These are phyloP conservation scores for Vanessa tameamea DNA, from an alignment of 1,140 invertebrate species.

Conservation along the genomic window DNA sequence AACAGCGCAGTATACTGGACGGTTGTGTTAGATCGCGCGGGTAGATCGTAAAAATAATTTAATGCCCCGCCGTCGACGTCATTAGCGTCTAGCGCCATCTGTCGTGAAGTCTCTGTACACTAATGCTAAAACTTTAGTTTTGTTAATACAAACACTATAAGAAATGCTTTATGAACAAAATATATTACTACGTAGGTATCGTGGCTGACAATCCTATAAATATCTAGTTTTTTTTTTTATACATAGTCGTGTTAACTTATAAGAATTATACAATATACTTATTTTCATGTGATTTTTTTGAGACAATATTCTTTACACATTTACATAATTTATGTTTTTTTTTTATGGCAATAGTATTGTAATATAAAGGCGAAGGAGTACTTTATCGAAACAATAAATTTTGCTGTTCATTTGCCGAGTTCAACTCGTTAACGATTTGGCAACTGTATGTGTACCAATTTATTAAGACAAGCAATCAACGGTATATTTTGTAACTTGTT, in stretches of 20 bases:
- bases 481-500: conserved; percentile 26
- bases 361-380: conserved; percentile 9
- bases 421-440: conserved; percentile 14
- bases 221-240: too few species aligned
- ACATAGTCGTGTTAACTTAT: too few species aligned
- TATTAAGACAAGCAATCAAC: conserved; percentile 19
- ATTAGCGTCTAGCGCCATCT: conserved; percentile 70
- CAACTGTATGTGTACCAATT: conserved; percentile 11
- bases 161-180: conserved; percentile 27
- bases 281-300: too few species aligned
- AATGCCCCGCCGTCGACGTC: conserved; percentile 60
- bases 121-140: conserved; percentile 33
- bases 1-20: conserved; percentile 46
- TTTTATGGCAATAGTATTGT: background rate
- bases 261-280: too few species aligned
- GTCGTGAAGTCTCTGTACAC: conserved; percentile 41
- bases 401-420: conserved; percentile 12
- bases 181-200: background rate
- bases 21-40: conserved; percentile 44
- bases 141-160: conserved; percentile 29
- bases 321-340: background rate
- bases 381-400: conserved; percentile 22
- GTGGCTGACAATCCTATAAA: too few species aligned
- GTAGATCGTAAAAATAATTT: conserved; percentile 75
- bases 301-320: background rate